A percentile compares a stretch with the other conserved stretches of the same genome.
These are phyloP conservation scores for Drosophila pegasa DNA, from an alignment of 2,888 invertebrate species.

Conservation along the genomic window DNA sequence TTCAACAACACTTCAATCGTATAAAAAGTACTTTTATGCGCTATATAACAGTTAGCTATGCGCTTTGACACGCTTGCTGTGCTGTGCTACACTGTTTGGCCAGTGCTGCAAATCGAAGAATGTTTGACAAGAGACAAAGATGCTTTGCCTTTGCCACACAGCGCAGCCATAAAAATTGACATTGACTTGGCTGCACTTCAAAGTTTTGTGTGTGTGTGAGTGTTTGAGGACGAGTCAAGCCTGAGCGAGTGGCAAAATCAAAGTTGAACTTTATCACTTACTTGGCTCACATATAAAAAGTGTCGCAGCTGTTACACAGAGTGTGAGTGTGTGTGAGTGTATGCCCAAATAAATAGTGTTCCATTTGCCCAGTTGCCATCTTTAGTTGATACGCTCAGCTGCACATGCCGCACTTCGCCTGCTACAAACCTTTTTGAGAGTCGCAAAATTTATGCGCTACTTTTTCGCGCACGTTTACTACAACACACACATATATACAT, in stretches of 20 bases:
- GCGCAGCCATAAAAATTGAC: conserved; percentile 61
- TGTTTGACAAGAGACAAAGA: conserved; percentile 32
- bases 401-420: conserved; percentile 52
- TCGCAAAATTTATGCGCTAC: conserved; percentile 62
- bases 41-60: conserved; percentile 5
- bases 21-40: neutral
- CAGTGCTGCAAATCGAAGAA: conserved; percentile 33
- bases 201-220: neutral
- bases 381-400: conserved; percentile 61
- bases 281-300: conserved; percentile 63
- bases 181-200: conserved; percentile 40
- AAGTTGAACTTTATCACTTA: conserved; percentile 75
- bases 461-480: conserved; percentile 34
- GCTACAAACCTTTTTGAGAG: conserved; percentile 19
- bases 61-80: conserved; percentile 24
- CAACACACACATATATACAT: no score
- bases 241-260: conserved; percentile 64
- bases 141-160: conserved; percentile 42
- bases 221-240: conserved; percentile 30
- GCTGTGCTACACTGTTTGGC: conserved; percentile 48
- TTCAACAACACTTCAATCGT: neutral
- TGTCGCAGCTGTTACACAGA: conserved; percentile 35
- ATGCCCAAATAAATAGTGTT: conserved; percentile 64
- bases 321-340: conserved; percentile 2
- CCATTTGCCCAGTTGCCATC: conserved; percentile 46